These are phyloP conservation scores for Myrmecobius fasciatus DNA, from an alignment of 2,113 vertebrate species.

Conservation along the genomic window DNA sequence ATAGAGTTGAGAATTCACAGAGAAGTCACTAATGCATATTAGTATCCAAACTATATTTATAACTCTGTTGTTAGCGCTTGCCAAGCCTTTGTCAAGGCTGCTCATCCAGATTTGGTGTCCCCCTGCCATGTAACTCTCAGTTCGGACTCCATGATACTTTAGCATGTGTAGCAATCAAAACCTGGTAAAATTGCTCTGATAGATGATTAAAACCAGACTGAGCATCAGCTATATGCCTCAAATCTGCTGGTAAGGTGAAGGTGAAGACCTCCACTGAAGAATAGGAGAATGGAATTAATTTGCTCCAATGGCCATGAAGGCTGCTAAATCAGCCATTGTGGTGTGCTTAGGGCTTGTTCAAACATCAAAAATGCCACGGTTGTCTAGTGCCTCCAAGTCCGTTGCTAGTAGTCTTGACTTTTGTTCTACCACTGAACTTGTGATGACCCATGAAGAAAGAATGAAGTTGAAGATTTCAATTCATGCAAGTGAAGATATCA, in stretches of 20 bases:
- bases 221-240: too few species aligned
- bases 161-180: background rate
- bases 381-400: too few species aligned
- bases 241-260: background rate
- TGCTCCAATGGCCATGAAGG: background rate
- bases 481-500: background rate
- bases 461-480: background rate
- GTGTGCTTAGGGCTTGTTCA: background rate
- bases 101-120: background rate
- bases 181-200: background rate
- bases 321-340: background rate
- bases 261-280: background rate
- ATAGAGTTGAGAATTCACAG: background rate
- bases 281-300: background rate
- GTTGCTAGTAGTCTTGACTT: background rate
- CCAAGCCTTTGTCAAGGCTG: background rate
- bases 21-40: background rate
- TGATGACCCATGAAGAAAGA: background rate
- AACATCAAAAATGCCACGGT: background rate
- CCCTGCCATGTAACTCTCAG: background rate
- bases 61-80: background rate
- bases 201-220: background rate
- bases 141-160: background rate
- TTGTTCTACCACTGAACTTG: background rate
- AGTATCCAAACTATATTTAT: background rate